phyloP scores from a whole-genome alignment of 30 jellyfish, hydroid and myxozoan species.

The Aurelia sp. region DNA sequence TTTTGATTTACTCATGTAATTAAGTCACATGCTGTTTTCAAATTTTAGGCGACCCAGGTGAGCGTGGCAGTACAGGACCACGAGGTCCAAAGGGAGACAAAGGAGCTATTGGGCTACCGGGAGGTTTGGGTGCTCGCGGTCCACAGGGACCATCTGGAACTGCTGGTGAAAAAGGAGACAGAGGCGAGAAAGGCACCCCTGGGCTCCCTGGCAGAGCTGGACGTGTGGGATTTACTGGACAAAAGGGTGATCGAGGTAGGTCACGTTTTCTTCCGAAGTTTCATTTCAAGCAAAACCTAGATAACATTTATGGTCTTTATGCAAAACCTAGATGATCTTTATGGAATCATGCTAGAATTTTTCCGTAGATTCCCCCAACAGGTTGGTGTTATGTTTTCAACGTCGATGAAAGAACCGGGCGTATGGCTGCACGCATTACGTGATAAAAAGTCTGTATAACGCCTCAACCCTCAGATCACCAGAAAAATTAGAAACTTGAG shows the following conservation, averaged over 20 bases:
- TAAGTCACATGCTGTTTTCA: neutral
- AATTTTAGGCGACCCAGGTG: slow-evolving; percentile 72
- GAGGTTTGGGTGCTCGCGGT: slow-evolving; percentile 63
- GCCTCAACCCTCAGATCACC: too few species aligned
- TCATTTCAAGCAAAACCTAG: too few species aligned
- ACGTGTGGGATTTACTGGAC: slow-evolving; percentile 50
- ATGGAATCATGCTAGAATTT: too few species aligned
- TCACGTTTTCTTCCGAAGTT: neutral
- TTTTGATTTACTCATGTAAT: too few species aligned
- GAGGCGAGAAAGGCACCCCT: slow-evolving; percentile 66
- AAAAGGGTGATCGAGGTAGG: slow-evolving; percentile 78
- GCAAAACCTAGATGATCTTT: too few species aligned
- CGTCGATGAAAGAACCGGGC: too few species aligned
- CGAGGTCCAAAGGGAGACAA: slow-evolving; percentile 70
- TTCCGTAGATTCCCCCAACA: too few species aligned
- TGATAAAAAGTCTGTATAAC: too few species aligned
- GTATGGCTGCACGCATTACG: too few species aligned
- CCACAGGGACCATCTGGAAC: slow-evolving; percentile 72
- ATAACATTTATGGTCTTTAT: too few species aligned
- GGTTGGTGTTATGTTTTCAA: too few species aligned
- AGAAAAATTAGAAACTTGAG: too few species aligned
- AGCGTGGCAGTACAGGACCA: slow-evolving; percentile 57
- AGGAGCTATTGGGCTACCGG: slow-evolving; percentile 70
- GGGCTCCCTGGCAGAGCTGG: slow-evolving; percentile 53
- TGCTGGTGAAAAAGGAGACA: slow-evolving; percentile 74